Percentiles rank a stretch among this genome's conserved stretches.
phyloP scores from a whole-genome alignment of 2,797 vertebrate genomes.

The Enteromius mattozi region DNA sequence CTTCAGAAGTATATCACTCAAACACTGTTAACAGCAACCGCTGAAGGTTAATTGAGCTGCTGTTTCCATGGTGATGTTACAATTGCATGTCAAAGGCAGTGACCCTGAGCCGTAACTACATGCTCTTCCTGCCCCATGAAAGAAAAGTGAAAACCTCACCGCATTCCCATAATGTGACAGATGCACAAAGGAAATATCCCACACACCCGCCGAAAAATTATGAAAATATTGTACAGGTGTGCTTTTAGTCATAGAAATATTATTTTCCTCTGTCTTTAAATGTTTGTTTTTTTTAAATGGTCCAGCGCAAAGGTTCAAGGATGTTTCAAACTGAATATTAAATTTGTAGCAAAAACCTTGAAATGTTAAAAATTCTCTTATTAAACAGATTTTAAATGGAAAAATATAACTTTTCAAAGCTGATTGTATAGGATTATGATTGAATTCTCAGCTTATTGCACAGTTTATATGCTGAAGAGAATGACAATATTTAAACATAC shows the following conservation, averaged over 20 bases:
- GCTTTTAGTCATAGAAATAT: not conserved
- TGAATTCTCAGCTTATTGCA: not conserved
- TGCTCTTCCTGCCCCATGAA: not conserved
- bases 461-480: not conserved
- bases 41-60: slow-evolving; percentile 7
- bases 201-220: not conserved
- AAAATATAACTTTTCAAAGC: not conserved
- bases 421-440: not conserved
- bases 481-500: not conserved
- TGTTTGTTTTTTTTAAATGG: not conserved
- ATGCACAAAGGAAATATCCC: not conserved
- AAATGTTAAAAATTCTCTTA: not conserved
- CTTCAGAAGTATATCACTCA: not conserved
- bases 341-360: not conserved
- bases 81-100: slow-evolving; percentile 11
- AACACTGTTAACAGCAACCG: too few species aligned
- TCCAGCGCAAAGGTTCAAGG: not conserved
- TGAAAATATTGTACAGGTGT: not conserved
- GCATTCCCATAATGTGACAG: not conserved
- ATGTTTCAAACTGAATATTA: not conserved
- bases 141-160: not conserved
- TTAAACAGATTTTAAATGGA: not conserved
- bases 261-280: not conserved
- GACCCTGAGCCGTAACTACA: slow-evolving; percentile 4
- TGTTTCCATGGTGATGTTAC: slow-evolving; percentile 19